Base-by-base conservation (phyloP, 2,797 vertebrate species). In the Ctenopoma kingsleyae region DNA sequence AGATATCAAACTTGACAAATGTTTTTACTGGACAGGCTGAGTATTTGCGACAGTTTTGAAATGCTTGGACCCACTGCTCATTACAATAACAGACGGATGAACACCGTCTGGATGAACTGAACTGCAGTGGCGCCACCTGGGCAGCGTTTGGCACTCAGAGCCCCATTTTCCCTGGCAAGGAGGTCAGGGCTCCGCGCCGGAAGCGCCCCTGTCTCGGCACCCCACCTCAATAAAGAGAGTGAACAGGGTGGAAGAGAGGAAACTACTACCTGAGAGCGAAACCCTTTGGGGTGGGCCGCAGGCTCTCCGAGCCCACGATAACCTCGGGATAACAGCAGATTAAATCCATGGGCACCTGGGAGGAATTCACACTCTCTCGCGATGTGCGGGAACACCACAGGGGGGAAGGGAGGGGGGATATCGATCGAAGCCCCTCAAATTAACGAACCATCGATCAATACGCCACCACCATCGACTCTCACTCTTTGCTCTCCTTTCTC, bases 261-360 rank as follows among this genome's bases (percentile, higher is more conserved):
- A 95, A 95, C 96, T 97, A 97, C 93, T 93, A 93, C 94, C 94
- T 94, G 93, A 92, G 91, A 93, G 91, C 86, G 96, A 94, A 94
- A 90, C 94, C 94, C 93, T 96, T 89, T 95, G 91, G 95, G 92
- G 95, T 95, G 95, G 95, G 96, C 95, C 93, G 95, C 95, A 94
- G 89, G 87, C 91, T 96, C 96, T 95, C 96, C 91, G 81, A 91
- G 91, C 89, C 89, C 89, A 91, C 84, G 89, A 91, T 89, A 90
- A 96, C 87, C 92, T 95, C 93, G 92, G 95, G 90, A 88, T 85
- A 87, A 97, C 95, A 95, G 97, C 95, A 93, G 96, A 96, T 93
- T 97, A 94, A 97, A 96, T 97, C 96, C 96, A 95, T 92, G 95
- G 93, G 93, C 94, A 96, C 95, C 91, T 88, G 91, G 95, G 93